Evolutionary conservation across 2,888 invertebrate species (phyloP), one percentile per base, ranked within the genome.

Genomic region (Drosophila nr. medialis): DNA sequence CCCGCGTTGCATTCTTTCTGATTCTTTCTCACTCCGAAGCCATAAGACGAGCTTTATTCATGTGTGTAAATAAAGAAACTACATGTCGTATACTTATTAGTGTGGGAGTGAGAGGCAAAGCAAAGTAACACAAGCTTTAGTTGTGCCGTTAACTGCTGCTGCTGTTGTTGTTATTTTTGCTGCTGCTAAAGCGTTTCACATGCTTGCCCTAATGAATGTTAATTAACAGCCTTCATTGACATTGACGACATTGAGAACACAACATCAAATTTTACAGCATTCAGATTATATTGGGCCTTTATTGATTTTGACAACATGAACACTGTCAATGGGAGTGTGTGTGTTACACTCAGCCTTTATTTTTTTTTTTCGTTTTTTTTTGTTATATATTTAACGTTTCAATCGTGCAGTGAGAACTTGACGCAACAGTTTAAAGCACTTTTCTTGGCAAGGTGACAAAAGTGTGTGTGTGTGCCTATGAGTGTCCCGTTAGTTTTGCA

Each of bases 381-480:
- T 24, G 42, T 51, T 42, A 42, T 48, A 36, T 51, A 53, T 65
- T 40, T 53, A 62, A 48, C 55, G 59, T 73, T 67, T 66, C 50
- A 54, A 70, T 66, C 53, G 42, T 29, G 56, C 29, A 67, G 53
- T 21, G 45, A n/a, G 55, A 72, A 64, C 49, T 74, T 71, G 68
- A 68, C 83, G 84, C 84, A 89, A 84, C 89, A 84, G 87, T 84
- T 83, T 81, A 75, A 74, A 76, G 68, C 75, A 69, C 45, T 72
- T 72, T 81, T 76, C 61, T 75, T 83, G 86, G 88, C 86, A 82
- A 71, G 75, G 58, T 86, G 82, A 71, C 84, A 83, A 81, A 77
- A 75, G 45, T 51, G 18, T 55, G 29, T 64, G 56, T 67, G 27
- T 51, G 34, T 59, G 24, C 49, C 13, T 48, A 50, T 68, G 29